Evolutionary conservation across 2,797 vertebrate species (phyloP).

Genomic region (Cyclopterus lumpus): DNA sequence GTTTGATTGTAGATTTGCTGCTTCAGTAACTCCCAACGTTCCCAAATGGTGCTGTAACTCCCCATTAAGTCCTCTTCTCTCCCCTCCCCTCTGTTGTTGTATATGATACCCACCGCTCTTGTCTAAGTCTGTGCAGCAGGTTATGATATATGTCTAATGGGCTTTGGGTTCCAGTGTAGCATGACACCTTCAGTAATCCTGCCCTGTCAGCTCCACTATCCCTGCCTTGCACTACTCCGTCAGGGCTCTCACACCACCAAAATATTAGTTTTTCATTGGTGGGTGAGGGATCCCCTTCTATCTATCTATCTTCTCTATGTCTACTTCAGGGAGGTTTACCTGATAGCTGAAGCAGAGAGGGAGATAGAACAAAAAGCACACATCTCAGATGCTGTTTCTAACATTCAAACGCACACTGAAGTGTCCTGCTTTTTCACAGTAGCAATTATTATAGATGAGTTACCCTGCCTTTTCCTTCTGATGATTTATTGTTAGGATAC

Average conservation of each 20-base stretch:
- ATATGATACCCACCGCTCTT: constrained; percentile 21
- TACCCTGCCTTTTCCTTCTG: constrained; percentile 17
- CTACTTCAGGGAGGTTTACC: constrained; percentile 40
- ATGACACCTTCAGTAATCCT: constrained; percentile 70
- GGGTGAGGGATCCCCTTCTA: constrained; percentile 52
- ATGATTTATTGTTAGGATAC: constrained; percentile 3
- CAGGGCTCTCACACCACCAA: constrained; percentile 60
- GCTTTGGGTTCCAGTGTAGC: constrained; percentile 66
- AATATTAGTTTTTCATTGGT: constrained; percentile 77
- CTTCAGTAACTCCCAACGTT: constrained; percentile 39
- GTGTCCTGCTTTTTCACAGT: constrained; percentile 1
- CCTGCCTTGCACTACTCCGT: constrained; percentile 56
- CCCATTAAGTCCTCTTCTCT: constrained; percentile 18
- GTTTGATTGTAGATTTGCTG: constrained; percentile 44
- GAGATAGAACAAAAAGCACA: constrained; percentile 15
- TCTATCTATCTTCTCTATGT: constrained; percentile 46
- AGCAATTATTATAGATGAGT: constrained; percentile 13
- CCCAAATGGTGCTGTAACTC: constrained; percentile 17
- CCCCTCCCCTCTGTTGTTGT: constrained; percentile 12
- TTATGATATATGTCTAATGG: constrained; percentile 79
- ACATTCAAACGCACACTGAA: constrained; percentile 16
- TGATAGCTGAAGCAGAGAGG: constrained; percentile 13
- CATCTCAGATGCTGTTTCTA: constrained; percentile 12
- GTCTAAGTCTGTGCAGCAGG: constrained; percentile 55
- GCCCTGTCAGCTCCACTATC: constrained; percentile 58